phyloP scores from a whole-genome alignment of 2,797 vertebrate genomes.

The Falco rusticolus region DNA sequence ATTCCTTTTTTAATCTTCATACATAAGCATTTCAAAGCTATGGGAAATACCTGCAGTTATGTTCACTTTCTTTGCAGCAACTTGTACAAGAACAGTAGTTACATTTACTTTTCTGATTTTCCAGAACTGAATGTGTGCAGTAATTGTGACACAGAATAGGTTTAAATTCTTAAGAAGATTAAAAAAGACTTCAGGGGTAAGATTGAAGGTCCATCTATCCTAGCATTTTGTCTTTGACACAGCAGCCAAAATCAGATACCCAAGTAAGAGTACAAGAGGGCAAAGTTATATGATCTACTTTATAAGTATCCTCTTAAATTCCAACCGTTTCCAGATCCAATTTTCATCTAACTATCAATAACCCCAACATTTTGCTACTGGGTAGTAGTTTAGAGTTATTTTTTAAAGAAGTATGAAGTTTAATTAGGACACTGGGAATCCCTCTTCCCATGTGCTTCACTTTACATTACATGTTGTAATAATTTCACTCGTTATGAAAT shows the following conservation, averaged over 20 bases:
- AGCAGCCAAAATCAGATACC: neutral
- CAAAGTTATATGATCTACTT: neutral
- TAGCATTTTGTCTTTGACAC: neutral
- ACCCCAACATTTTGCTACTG: neutral
- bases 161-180: neutral
- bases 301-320: neutral
- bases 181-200: neutral
- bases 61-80: neutral
- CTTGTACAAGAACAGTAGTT: neutral
- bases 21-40: neutral
- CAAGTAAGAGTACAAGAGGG: neutral
- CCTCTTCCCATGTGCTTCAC: neutral
- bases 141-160: neutral
- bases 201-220: neutral
- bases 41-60: neutral
- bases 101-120: neutral
- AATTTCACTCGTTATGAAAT: neutral
- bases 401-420: neutral
- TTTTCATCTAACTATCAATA: neutral
- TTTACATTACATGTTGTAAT: neutral
- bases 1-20: neutral
- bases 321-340: neutral
- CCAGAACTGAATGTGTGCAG: neutral
- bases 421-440: neutral
- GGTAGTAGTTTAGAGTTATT: neutral